A percentile compares a stretch with the other conserved stretches of the same genome.
Conservation (phyloP, 2,888 invertebrate species). For the Chorisops tibialis region DNA sequence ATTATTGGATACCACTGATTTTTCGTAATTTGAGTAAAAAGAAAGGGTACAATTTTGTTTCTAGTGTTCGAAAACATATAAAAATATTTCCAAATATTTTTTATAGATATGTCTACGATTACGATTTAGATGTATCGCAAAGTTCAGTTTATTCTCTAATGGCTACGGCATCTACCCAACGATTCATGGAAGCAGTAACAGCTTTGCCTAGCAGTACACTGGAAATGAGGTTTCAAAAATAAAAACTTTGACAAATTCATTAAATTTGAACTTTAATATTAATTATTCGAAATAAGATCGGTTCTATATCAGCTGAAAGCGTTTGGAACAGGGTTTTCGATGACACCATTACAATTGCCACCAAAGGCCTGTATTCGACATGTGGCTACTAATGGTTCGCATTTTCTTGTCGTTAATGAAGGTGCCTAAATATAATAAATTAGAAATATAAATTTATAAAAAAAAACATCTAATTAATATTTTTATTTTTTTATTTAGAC, state of each 20-base stretch:
- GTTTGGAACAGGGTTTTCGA: conserved; percentile 54
- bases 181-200: conserved; percentile 49
- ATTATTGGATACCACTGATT: conserved; percentile 55
- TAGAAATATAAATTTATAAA: neutral
- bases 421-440: conserved; percentile 43
- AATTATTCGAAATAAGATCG: conserved; percentile 47
- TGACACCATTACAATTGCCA: conserved; percentile 58
- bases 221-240: conserved; percentile 42
- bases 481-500: conserved; percentile 47
- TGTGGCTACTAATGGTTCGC: conserved; percentile 58
- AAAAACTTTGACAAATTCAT: neutral
- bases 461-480: neutral
- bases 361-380: conserved; percentile 54
- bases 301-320: conserved; percentile 58
- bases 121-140: conserved; percentile 39
- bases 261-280: neutral
- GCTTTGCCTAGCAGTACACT: conserved; percentile 45
- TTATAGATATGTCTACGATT: conserved; percentile 45
- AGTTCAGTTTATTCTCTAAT: conserved; percentile 27
- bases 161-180: conserved; percentile 44
- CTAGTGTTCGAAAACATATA: neutral
- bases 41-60: conserved; percentile 41
- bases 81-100: too few relatives aligned
- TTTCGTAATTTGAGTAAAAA: conserved; percentile 49
- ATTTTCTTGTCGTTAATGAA: conserved; percentile 58